A percentile compares a stretch with the other conserved stretches of the same genome.
phyloP scores from a whole-genome alignment of 2,888 invertebrate species.

The Troides helena region DNA sequence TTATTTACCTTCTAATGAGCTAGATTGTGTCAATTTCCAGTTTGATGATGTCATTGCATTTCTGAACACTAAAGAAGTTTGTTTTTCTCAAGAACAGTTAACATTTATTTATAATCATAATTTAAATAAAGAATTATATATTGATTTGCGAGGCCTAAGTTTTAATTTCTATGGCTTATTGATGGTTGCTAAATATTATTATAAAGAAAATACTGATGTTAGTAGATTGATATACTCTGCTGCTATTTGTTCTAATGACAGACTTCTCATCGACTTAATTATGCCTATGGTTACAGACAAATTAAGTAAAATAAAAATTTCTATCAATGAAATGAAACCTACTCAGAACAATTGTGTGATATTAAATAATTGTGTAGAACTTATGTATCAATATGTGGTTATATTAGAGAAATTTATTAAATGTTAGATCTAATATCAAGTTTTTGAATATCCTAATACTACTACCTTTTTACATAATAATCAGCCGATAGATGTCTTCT shows the following conservation, averaged over 20 bases:
- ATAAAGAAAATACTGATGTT: slow-evolving; percentile 61
- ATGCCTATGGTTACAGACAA: slow-evolving; percentile 61
- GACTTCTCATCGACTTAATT: slow-evolving; percentile 60
- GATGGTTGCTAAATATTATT: slow-evolving; percentile 71
- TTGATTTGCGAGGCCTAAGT: slow-evolving; percentile 82
- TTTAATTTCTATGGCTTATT: slow-evolving; percentile 82
- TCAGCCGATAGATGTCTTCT: too few relatives aligned
- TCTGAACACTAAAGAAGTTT: slow-evolving; percentile 53
- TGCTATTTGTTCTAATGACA: slow-evolving; percentile 64
- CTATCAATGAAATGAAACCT: slow-evolving; percentile 52
- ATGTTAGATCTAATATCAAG: slow-evolving; percentile 52
- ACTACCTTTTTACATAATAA: too few relatives aligned
- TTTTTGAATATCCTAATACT: too few relatives aligned
- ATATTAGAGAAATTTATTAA: slow-evolving; percentile 76
- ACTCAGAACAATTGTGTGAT: slow-evolving; percentile 52
- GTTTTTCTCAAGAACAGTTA: slow-evolving; percentile 79
- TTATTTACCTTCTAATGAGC: slow-evolving; percentile 83
- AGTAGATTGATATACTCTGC: slow-evolving; percentile 71
- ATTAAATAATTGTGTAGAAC: slow-evolving; percentile 68
- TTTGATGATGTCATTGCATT: slow-evolving; percentile 76
- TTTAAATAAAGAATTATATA: slow-evolving; percentile 82
- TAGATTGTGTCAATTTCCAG: slow-evolving; percentile 83
- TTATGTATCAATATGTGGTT: slow-evolving; percentile 71
- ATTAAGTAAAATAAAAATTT: slow-evolving; percentile 51
- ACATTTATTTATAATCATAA: slow-evolving; percentile 83